Percentiles rank a stretch among this genome's conserved stretches.
Conservation (phyloP, 2,888 invertebrate genomes). For the Mantis religiosa region DNA sequence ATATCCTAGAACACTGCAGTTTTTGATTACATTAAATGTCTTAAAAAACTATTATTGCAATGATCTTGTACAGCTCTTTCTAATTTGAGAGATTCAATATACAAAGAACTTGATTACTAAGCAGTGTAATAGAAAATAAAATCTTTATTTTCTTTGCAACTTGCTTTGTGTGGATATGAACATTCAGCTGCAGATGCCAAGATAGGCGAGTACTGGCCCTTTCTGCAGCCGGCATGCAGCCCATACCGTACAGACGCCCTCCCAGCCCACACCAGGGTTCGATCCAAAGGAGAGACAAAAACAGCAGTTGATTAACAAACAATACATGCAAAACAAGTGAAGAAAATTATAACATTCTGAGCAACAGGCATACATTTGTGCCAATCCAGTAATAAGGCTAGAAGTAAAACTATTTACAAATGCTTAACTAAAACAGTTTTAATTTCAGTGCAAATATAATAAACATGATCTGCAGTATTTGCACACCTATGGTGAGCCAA, state of each 20-base stretch:
- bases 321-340: neutral
- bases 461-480: neutral
- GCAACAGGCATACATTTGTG: neutral
- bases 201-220: neutral
- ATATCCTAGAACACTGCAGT: neutral
- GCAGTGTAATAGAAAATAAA: neutral
- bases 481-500: neutral
- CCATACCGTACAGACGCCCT: constrained; percentile 7
- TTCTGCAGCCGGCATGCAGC: constrained; percentile 11
- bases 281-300: constrained; percentile 10
- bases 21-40: neutral
- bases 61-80: neutral
- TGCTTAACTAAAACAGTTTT: neutral
- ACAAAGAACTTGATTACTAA: neutral
- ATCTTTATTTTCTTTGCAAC: neutral
- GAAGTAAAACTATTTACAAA: neutral
- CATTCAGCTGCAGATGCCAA: neutral
- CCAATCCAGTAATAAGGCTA: neutral
- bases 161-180: constrained; percentile 12
- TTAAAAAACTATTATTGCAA: neutral
- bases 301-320: neutral
- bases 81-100: neutral
- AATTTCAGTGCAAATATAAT: neutral
- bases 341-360: neutral
- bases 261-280: constrained; percentile 21